Conservation (phyloP, 2,888 invertebrate species). For the Apodemia duryi region DNA sequence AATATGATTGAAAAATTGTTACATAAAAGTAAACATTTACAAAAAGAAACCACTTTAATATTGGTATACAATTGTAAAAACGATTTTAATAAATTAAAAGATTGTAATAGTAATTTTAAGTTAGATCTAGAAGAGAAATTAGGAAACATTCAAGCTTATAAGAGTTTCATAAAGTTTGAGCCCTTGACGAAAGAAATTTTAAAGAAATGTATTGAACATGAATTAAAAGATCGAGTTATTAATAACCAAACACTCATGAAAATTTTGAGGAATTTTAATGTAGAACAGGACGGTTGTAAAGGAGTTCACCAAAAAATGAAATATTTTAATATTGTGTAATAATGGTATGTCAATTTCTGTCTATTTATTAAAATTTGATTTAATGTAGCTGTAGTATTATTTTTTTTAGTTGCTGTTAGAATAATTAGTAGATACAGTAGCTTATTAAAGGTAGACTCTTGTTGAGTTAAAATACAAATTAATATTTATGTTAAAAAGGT, state of each 20-base stretch:
- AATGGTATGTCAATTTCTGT: conserved; percentile 25
- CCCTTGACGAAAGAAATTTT: conserved; percentile 47
- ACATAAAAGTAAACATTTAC: conserved; percentile 48
- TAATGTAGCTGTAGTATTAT: conserved; percentile 26
- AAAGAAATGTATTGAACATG: conserved; percentile 54
- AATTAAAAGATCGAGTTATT: conserved; percentile 40
- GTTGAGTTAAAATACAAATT: too few relatives aligned
- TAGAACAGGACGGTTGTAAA: conserved; percentile 66
- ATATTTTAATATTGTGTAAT: conserved; percentile 43
- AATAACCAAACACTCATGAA: conserved; percentile 38
- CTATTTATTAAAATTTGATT: conserved; percentile 14
- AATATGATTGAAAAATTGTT: conserved; percentile 44
- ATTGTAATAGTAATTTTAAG: conserved; percentile 46
- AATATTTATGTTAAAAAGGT: too few relatives aligned
- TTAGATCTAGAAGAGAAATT: conserved; percentile 42
- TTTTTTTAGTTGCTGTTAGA: conserved; percentile 5
- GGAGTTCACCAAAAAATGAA: conserved; percentile 66
- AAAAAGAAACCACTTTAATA: conserved; percentile 52
- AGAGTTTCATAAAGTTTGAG: conserved; percentile 52
- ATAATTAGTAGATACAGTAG: background rate
- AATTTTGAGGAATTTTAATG: conserved; percentile 59
- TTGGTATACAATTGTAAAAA: conserved; percentile 60
- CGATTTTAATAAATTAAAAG: conserved; percentile 30
- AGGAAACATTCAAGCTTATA: conserved; percentile 41
- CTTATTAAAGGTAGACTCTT: too few relatives aligned